Evolutionary conservation across 37 sponge, comb jelly and placozoan genomes (phyloP), one percentile per base, ranked within the genome.

Genomic region (Halichondria panicea): DNA sequence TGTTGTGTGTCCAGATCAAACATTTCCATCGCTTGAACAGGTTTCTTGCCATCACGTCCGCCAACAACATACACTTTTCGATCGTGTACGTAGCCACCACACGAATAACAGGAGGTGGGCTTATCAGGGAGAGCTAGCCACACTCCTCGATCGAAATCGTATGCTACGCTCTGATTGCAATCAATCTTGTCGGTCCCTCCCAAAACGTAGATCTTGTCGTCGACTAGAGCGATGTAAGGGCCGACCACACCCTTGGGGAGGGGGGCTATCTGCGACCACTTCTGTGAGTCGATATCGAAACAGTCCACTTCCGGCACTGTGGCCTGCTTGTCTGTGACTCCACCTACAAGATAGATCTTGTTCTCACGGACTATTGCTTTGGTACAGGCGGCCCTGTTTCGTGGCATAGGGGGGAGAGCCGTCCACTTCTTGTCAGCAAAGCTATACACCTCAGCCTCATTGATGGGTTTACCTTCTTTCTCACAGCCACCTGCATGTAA

Each of bases 1-100:
- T 85, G 78, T 62, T 86, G 72, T 12, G 87, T 82, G 35, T 85
- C 91, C 38, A 86, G 48, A 64, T 91, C 87, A 40, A 78, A 86
- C 0, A 68, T 77, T 46, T 91, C 91, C 32, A 62, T 70, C 2
- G 68, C 67, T 39, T 76, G 48, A 13, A 81, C 43, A 9, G 91
- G 73, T 3, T 30, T 59, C 41, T 58, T 8, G 15, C 84, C 84
- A 11, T 74, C 58, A 11, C 91, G 55, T 0, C 91, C 91, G 12
- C 91, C 91, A 3, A 86, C 75, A 4, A 91, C 56, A 59, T 82
- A 82, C 18, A 91, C 24, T 71, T 91, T 91, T 22, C 66, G 81
- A 27, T 73, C 74, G 42, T 66, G 39, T 11, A 81, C 28, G 71
- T 86, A 77, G 0, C 79, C 78, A 0, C 83, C 87, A 34, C 70